Percentiles rank a stretch among this genome's conserved stretches.
phyloP scores from a whole-genome alignment of 1,140 invertebrate species.

The Argopecten irradians region DNA sequence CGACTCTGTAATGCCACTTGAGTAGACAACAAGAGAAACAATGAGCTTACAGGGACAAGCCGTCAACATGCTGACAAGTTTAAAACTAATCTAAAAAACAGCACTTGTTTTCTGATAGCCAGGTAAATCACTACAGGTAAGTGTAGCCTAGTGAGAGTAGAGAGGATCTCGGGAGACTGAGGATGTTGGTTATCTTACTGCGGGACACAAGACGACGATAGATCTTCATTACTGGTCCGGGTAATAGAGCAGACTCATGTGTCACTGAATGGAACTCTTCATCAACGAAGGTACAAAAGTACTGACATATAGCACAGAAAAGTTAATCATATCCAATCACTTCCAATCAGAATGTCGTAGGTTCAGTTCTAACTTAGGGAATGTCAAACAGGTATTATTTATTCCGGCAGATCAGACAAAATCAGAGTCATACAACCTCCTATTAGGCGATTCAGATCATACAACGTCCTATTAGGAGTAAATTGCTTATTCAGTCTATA shows the following conservation, averaged over 20 bases:
- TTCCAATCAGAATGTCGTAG: not conserved
- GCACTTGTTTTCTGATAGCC: not conserved
- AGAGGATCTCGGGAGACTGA: not conserved
- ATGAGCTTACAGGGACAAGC: not conserved
- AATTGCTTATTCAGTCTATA: not conserved
- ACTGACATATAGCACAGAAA: not conserved
- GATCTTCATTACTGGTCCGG: not conserved
- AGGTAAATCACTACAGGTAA: slow-evolving; percentile 4
- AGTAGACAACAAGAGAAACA: not conserved
- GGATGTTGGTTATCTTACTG: not conserved
- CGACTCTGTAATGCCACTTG: not conserved
- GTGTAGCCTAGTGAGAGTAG: not conserved
- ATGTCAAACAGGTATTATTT: not conserved
- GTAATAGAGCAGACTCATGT: not conserved
- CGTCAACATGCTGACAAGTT: not conserved
- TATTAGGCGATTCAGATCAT: too few relatives aligned
- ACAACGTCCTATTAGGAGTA: not conserved
- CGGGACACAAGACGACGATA: not conserved
- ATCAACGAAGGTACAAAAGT: not conserved
- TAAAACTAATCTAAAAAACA: slow-evolving; percentile 11
- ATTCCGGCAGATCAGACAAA: not conserved
- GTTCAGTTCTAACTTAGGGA: not conserved
- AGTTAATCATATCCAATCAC: not conserved
- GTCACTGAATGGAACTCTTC: not conserved
- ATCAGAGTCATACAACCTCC: not conserved